Conservation (phyloP, 2,888 invertebrate genomes). For the Lithophane ornitopus region DNA sequence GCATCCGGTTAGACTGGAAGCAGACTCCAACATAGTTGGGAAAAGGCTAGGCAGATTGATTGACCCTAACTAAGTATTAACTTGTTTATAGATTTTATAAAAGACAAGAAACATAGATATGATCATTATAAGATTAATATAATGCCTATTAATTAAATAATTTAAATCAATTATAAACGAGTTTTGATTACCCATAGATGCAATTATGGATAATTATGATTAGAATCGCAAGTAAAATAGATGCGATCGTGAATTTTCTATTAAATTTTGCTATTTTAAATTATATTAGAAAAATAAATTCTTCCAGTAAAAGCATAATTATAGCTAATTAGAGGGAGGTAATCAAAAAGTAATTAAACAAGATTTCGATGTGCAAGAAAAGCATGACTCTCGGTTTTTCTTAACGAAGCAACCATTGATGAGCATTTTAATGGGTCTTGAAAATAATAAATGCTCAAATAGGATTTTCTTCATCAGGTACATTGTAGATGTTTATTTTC, state of each 20-base stretch:
- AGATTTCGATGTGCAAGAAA: conserved; percentile 28
- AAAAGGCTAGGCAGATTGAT: too few relatives aligned
- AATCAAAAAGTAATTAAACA: conserved; percentile 44
- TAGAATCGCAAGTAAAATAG: not conserved
- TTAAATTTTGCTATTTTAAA: conserved; percentile 1
- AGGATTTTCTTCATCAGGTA: not conserved
- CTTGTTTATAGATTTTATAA: not conserved
- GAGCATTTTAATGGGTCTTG: conserved; percentile 28
- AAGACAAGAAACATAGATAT: not conserved
- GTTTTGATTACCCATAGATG: not conserved
- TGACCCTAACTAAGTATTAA: not conserved
- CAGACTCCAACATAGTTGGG: too few relatives aligned
- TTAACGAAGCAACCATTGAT: conserved; percentile 17
- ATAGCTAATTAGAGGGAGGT: conserved; percentile 33
- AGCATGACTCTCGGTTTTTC: conserved; percentile 36
- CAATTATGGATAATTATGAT: conserved; percentile 16
- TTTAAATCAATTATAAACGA: not conserved
- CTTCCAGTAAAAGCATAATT: not conserved
- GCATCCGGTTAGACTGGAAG: too few relatives aligned
- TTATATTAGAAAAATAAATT: not conserved
- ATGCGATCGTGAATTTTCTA: not conserved
- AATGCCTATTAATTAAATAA: not conserved
- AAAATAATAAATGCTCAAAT: conserved; percentile 1
- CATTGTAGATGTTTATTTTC: not conserved
- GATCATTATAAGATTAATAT: not conserved